These are phyloP conservation scores for Oscheius myriophilus DNA, from an alignment of 2,888 invertebrate genomes.

Conservation along the genomic window DNA sequence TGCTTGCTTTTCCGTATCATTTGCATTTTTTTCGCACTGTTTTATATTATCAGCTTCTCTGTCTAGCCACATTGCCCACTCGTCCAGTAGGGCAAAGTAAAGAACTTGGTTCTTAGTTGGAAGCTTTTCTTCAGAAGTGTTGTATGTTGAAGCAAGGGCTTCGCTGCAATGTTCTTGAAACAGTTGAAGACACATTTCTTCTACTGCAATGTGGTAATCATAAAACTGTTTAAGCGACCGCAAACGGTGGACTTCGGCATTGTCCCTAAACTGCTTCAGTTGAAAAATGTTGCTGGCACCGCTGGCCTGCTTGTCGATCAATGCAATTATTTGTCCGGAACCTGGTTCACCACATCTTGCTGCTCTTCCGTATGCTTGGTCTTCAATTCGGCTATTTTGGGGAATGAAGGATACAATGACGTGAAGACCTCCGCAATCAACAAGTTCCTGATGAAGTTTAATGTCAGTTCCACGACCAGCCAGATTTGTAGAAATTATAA, in stretches of 20 bases:
- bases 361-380: constrained; percentile 72
- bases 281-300: constrained; percentile 18
- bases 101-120: constrained; percentile 6
- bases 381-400: constrained; percentile 70
- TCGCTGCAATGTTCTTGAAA: constrained; percentile 10
- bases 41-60: not conserved
- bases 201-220: constrained; percentile 28
- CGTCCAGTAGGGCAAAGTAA: constrained; percentile 24
- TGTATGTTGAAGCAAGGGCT: not conserved
- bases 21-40: constrained; percentile 14
- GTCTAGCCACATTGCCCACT: constrained; percentile 27
- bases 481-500: constrained; percentile 72
- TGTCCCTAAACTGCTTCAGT: constrained; percentile 34
- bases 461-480: constrained; percentile 72
- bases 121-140: not conserved
- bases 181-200: constrained; percentile 27
- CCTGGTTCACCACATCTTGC: constrained; percentile 71
- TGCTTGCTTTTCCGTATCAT: not conserved
- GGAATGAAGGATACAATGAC: constrained; percentile 72
- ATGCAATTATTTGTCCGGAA: constrained; percentile 30
- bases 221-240: constrained; percentile 21
- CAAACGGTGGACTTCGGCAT: constrained; percentile 32
- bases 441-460: constrained; percentile 57
- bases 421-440: constrained; percentile 70
- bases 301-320: not conserved